Percentiles rank a stretch among this genome's conserved stretches.
These are phyloP conservation scores for Azorinus chamasolen DNA, from an alignment of 2,888 invertebrate genomes.

Conservation along the genomic window DNA sequence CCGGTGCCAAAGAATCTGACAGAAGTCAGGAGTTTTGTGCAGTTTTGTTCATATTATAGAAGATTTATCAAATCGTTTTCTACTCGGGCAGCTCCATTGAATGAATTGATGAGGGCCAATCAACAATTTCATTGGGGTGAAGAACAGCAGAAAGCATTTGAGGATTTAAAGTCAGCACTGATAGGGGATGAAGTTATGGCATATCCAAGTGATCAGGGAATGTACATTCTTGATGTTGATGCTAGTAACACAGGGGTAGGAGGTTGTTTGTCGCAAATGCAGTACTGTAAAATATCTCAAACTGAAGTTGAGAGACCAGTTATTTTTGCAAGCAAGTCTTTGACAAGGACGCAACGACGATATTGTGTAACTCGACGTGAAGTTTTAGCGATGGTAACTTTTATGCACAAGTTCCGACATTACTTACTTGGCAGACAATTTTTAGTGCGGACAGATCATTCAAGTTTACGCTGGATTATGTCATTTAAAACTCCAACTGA, in stretches of 20 bases:
- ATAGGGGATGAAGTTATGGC: conserved; percentile 23
- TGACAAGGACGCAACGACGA: too few relatives aligned
- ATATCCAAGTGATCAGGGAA: conserved; percentile 22
- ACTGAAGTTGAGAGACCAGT: conserved; percentile 33
- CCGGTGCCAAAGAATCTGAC: too few relatives aligned
- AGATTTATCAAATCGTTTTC: too few relatives aligned
- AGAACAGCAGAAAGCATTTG: conserved; percentile 36
- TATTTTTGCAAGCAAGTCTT: not conserved
- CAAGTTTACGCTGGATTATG: conserved; percentile 2
- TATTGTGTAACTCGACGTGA: too few relatives aligned
- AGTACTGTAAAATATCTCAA: conserved; percentile 13
- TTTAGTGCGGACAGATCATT: too few relatives aligned
- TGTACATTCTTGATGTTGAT: conserved; percentile 30
- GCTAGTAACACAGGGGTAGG: conserved; percentile 29
- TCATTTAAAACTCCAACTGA: conserved; percentile 6
- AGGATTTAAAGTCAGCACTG: conserved; percentile 26
- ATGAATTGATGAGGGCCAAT: conserved; percentile 34
- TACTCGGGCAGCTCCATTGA: conserved; percentile 44
- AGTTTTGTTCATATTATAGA: too few relatives aligned
- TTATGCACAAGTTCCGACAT: conserved; percentile 17
- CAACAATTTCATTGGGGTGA: conserved; percentile 44
- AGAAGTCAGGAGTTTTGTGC: too few relatives aligned
- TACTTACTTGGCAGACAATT: too few relatives aligned
- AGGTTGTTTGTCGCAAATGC: conserved; percentile 24
- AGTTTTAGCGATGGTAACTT: too few relatives aligned